These are phyloP conservation scores for Saccopteryx bilineata DNA, from an alignment of 2,113 vertebrate genomes.

Conservation along the genomic window DNA sequence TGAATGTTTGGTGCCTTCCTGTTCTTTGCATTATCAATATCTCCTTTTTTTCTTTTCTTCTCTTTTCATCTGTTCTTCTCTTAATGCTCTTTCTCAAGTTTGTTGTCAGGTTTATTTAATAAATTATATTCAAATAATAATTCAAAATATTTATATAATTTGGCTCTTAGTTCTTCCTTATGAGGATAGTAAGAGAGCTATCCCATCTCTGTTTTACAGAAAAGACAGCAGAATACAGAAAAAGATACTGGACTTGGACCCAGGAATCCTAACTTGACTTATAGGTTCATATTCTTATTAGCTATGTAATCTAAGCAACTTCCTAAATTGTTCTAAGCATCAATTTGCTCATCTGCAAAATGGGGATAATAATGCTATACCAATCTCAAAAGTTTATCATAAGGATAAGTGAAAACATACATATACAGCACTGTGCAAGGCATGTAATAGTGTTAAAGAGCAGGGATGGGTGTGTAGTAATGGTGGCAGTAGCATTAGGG, in stretches of 20 bases:
- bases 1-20: not conserved
- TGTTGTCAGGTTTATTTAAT: not conserved
- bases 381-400: not conserved
- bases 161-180: not conserved
- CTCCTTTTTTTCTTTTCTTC: not conserved
- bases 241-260: not conserved
- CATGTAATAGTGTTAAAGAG: not conserved
- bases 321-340: not conserved
- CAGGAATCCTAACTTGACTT: not conserved
- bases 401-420: constrained; percentile 11
- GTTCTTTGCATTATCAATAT: not conserved
- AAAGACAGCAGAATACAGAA: not conserved
- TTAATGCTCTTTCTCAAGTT: not conserved
- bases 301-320: not conserved
- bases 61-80: not conserved
- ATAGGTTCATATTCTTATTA: not conserved
- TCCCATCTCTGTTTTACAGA: not conserved
- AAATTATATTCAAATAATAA: not conserved
- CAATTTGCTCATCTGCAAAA: not conserved
- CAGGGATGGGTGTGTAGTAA: not conserved
- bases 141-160: constrained; percentile 13
- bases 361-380: not conserved
- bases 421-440: not conserved
- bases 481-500: not conserved
- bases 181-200: not conserved